phyloP scores from a whole-genome alignment of 2,113 vertebrate species.

The Cephalopholis sonnerati region DNA sequence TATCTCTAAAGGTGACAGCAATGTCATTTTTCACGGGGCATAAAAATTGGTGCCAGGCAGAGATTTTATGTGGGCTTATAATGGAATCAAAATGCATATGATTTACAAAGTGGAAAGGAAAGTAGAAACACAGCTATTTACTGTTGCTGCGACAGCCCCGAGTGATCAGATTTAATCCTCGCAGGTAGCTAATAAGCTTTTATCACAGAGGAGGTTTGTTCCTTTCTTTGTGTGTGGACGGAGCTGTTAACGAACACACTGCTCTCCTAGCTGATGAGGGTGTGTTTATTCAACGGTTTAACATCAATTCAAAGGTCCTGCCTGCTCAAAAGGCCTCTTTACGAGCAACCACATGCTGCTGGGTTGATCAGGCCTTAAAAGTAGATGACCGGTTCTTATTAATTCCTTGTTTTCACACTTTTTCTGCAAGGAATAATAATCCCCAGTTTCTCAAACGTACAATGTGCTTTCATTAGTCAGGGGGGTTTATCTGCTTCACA shows the following conservation, averaged over 20 bases:
- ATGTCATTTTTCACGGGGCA: conserved; percentile 68
- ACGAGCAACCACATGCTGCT: conserved; percentile 40
- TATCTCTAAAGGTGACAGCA: conserved; percentile 72
- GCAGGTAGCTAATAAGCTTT: conserved; percentile 70
- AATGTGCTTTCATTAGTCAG: conserved; percentile 23
- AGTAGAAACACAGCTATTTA: conserved; percentile 57
- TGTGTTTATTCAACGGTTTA: conserved; percentile 59
- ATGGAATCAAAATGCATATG: conserved; percentile 52
- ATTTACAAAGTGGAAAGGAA: conserved; percentile 57
- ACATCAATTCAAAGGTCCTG: conserved; percentile 48
- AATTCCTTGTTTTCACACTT: conserved; percentile 31
- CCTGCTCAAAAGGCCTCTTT: conserved; percentile 44
- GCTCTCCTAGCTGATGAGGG: conserved; percentile 9
- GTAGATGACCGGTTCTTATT: conserved; percentile 33
- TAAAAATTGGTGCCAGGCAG: conserved; percentile 32
- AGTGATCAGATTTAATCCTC: conserved; percentile 69
- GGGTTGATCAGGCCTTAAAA: conserved; percentile 46
- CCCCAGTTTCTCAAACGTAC: not conserved
- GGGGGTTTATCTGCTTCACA: not conserved
- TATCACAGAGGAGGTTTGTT: conserved; percentile 58
- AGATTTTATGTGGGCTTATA: conserved; percentile 49
- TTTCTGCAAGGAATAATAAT: conserved; percentile 18
- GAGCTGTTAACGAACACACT: conserved; percentile 37
- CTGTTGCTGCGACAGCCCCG: conserved; percentile 33
- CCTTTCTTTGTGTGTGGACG: conserved; percentile 54